Evolutionary conservation across 2,113 vertebrate genomes (phyloP).

Genomic region (Rhea pennata): DNA sequence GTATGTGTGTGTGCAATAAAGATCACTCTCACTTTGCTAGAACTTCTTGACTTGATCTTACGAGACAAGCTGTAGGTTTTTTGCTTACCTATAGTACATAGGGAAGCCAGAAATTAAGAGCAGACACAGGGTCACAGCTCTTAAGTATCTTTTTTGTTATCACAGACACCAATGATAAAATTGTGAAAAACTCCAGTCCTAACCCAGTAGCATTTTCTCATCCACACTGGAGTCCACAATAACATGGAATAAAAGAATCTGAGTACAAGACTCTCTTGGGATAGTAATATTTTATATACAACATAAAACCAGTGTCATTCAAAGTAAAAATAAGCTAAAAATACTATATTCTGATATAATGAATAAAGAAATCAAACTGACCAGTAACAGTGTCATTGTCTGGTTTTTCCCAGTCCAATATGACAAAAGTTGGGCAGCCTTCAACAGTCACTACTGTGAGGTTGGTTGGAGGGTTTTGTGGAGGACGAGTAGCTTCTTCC

Average conservation of each 20-base stretch:
- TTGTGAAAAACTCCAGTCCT: neutral
- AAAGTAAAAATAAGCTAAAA: neutral
- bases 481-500: slow-evolving; percentile 83
- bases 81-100: neutral
- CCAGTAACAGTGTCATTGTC: slow-evolving; percentile 92
- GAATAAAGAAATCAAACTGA: slow-evolving; percentile 63
- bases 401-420: slow-evolving; percentile 91
- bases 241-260: neutral
- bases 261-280: neutral
- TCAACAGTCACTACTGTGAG: slow-evolving; percentile 96
- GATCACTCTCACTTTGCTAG: neutral
- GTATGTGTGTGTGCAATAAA: neutral
- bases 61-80: neutral
- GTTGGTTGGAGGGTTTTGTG: slow-evolving; percentile 89
- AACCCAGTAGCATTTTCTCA: neutral
- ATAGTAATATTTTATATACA: neutral
- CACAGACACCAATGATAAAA: neutral
- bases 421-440: slow-evolving; percentile 93
- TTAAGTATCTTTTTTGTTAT: neutral
- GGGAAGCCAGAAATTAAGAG: neutral
- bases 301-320: neutral
- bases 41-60: neutral
- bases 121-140: neutral
- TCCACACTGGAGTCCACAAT: neutral
- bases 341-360: neutral